Conservation (phyloP, 2,113 vertebrate genomes). For the human region DNA sequence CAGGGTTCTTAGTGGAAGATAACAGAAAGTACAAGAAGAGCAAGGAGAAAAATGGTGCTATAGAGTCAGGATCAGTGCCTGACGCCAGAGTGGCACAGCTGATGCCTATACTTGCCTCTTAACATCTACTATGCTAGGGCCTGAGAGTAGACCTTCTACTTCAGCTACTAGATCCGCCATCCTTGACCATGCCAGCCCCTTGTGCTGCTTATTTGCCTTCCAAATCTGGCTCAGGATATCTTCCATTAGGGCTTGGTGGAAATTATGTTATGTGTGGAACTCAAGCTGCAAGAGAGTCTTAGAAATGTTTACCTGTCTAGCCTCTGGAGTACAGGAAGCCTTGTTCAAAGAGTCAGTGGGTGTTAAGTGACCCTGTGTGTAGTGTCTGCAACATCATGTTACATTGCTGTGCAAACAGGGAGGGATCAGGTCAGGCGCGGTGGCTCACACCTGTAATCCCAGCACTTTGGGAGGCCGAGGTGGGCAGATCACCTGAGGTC, state of each 20-base stretch:
- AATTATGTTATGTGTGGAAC: background rate
- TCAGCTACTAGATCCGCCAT: background rate
- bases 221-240: background rate
- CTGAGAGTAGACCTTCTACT: background rate
- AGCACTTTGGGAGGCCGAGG: no score
- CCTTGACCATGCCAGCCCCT: background rate
- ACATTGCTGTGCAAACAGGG: background rate
- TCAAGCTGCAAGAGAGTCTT: background rate
- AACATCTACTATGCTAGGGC: background rate
- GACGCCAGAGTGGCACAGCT: no score
- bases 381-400: background rate
- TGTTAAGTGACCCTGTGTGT: background rate
- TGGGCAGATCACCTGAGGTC: no score
- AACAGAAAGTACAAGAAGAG: background rate
- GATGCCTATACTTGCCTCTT: background rate
- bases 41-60: background rate
- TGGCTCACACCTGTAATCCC: no score
- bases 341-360: background rate
- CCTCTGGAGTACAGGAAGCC: background rate
- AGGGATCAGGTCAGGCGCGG: fast-evolving
- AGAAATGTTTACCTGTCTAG: background rate
- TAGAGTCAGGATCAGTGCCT: background rate
- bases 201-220: background rate
- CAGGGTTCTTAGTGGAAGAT: background rate
- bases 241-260: background rate